A percentile compares a stretch with the other conserved stretches of the same genome.
phyloP scores from a whole-genome alignment of 2,888 invertebrate species.

The Acronicta aceris region DNA sequence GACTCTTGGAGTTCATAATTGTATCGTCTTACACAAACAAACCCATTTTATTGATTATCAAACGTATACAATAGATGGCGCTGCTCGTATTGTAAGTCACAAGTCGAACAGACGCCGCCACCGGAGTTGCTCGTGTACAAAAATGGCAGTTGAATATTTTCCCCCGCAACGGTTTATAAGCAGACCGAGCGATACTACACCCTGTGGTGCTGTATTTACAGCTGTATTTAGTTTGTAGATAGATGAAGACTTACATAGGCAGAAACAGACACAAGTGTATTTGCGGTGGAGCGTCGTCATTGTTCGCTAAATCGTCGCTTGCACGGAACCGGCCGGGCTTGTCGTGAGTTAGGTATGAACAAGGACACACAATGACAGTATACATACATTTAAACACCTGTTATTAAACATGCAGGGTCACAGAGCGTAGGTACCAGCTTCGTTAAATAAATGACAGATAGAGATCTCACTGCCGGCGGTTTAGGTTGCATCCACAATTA shows the following conservation, averaged over 20 bases:
- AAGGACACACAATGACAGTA: constrained; percentile 83
- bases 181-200: constrained; percentile 59
- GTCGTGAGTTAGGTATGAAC: constrained; percentile 86
- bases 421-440: constrained; percentile 78
- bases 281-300: constrained; percentile 87
- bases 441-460: constrained; percentile 86
- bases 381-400: constrained; percentile 88
- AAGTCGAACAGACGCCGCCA: constrained; percentile 87
- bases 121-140: constrained; percentile 86
- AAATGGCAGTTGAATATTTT: constrained; percentile 89
- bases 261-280: constrained; percentile 81
- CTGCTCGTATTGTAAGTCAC: constrained; percentile 82
- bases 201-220: constrained; percentile 57
- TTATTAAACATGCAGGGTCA: constrained; percentile 87
- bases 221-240: constrained; percentile 57
- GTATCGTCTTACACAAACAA: constrained; percentile 63
- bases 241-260: constrained; percentile 78
- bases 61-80: constrained; percentile 87
- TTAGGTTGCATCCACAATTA: constrained; percentile 82
- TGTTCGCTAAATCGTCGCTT: constrained; percentile 89
- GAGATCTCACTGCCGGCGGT: constrained; percentile 78
- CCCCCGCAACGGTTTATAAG: constrained; percentile 71
- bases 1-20: constrained; percentile 27
- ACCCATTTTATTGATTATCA: constrained; percentile 83
- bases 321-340: constrained; percentile 87